A percentile compares a stretch with the other conserved stretches of the same genome.
Evolutionary conservation across 2,888 invertebrate genomes (phyloP).

Genomic region (Erebia aethiops): DNA sequence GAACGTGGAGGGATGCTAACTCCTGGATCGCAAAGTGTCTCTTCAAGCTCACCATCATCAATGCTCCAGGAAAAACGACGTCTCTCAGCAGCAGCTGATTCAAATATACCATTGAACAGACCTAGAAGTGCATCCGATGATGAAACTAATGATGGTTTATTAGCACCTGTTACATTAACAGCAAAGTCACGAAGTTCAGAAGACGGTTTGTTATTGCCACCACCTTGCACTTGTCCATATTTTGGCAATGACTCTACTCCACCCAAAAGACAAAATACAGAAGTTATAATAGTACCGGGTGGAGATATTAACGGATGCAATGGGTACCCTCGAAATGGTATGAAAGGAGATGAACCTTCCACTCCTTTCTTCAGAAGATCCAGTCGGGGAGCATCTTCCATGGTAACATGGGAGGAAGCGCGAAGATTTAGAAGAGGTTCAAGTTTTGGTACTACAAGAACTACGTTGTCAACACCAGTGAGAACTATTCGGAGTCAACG

Average conservation of each 20-base stretch:
- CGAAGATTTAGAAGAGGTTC: conserved; percentile 86
- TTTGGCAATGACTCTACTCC: conserved; percentile 87
- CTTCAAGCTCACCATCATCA: conserved; percentile 76
- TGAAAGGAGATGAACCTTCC: conserved; percentile 68
- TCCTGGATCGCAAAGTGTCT: conserved; percentile 73
- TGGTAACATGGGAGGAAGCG: conserved; percentile 90
- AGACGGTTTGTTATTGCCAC: conserved; percentile 84
- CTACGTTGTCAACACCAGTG: conserved; percentile 82
- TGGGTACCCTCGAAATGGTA: conserved; percentile 65
- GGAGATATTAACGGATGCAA: conserved; percentile 77
- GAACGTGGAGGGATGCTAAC: conserved; percentile 75
- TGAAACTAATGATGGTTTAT: conserved; percentile 68
- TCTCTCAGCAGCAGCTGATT: conserved; percentile 67
- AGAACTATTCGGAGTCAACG: conserved; percentile 67
- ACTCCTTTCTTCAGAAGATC: conserved; percentile 77
- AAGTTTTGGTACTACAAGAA: conserved; percentile 87
- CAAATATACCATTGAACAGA: conserved; percentile 64
- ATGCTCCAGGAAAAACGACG: conserved; percentile 73
- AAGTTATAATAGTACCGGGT: conserved; percentile 80
- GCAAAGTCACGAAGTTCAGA: conserved; percentile 75
- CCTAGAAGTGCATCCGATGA: conserved; percentile 75
- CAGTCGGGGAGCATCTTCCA: conserved; percentile 87
- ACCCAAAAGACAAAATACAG: conserved; percentile 69
- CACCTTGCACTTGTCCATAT: conserved; percentile 91
- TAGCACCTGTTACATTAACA: conserved; percentile 66